A percentile compares a stretch with the other conserved stretches of the same genome.
Evolutionary conservation across 2,113 vertebrate species (phyloP).

Genomic region (Myxocyprinus asiaticus): DNA sequence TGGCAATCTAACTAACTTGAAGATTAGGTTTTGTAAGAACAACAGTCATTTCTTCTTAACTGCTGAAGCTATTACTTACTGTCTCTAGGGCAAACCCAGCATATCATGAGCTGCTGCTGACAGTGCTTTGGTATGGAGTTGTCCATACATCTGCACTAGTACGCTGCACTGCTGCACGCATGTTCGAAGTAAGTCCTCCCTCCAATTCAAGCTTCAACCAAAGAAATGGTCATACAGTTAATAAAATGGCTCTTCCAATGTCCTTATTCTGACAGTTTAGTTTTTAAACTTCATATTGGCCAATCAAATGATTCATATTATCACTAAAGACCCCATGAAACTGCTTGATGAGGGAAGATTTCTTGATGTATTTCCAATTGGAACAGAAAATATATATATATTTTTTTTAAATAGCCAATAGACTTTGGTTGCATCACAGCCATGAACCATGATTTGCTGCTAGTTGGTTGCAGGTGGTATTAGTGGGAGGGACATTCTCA

Average conservation of each 20-base stretch:
- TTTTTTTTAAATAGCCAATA: too few species aligned
- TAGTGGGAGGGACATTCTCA: too few species aligned
- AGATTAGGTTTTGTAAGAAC: background rate
- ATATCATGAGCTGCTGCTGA: constrained; percentile 93
- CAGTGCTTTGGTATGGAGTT: constrained; percentile 97
- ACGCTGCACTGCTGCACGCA: constrained; percentile 93
- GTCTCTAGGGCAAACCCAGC: constrained; percentile 91
- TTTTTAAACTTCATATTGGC: background rate
- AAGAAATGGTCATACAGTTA: background rate
- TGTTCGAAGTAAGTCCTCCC: constrained; percentile 92
- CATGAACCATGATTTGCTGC: too few species aligned
- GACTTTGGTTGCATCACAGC: too few species aligned
- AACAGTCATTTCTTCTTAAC: background rate
- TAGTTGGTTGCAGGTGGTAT: too few species aligned
- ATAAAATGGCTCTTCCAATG: background rate
- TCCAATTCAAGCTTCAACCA: background rate
- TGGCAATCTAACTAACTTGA: background rate
- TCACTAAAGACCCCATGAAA: background rate
- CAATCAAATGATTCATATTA: constrained; percentile 11
- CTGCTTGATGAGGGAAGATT: too few species aligned
- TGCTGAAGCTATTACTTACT: constrained; percentile 27
- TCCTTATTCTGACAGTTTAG: background rate
- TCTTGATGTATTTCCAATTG: too few species aligned
- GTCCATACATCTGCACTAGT: constrained; percentile 98
- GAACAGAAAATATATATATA: too few species aligned